Evolutionary conservation across 2,113 vertebrate species (phyloP).

Genomic region (Marmota flaviventris): DNA sequence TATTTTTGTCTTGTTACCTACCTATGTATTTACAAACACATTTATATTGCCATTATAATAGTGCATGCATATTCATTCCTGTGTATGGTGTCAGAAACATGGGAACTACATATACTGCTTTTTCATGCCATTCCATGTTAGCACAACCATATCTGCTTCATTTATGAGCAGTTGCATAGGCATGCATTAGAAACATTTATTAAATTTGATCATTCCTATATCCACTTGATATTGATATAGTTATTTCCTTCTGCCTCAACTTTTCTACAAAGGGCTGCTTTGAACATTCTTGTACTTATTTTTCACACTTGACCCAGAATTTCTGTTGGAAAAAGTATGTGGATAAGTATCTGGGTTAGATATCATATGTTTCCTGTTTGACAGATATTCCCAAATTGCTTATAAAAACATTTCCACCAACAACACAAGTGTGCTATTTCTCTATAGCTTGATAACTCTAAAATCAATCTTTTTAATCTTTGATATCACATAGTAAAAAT

Average conservation of each 20-base stretch:
- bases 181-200: not conserved
- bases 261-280: not conserved
- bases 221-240: not conserved
- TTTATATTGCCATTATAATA: not conserved
- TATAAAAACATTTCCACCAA: not conserved
- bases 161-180: not conserved
- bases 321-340: not conserved
- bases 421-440: not conserved
- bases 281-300: not conserved
- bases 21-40: not conserved
- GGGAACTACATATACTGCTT: not conserved
- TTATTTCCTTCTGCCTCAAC: not conserved
- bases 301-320: not conserved
- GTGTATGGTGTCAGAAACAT: not conserved
- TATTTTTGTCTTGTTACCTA: slow-evolving; percentile 4
- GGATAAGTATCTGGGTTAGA: not conserved
- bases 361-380: not conserved
- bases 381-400: not conserved
- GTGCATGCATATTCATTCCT: not conserved
- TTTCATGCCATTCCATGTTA: not conserved
- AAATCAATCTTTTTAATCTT: not conserved
- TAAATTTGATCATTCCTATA: not conserved
- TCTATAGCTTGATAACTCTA: not conserved
- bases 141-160: not conserved
- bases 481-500: not conserved